Evolutionary conservation across 2,113 vertebrate species (phyloP).

Genomic region (Laticauda colubrina): DNA sequence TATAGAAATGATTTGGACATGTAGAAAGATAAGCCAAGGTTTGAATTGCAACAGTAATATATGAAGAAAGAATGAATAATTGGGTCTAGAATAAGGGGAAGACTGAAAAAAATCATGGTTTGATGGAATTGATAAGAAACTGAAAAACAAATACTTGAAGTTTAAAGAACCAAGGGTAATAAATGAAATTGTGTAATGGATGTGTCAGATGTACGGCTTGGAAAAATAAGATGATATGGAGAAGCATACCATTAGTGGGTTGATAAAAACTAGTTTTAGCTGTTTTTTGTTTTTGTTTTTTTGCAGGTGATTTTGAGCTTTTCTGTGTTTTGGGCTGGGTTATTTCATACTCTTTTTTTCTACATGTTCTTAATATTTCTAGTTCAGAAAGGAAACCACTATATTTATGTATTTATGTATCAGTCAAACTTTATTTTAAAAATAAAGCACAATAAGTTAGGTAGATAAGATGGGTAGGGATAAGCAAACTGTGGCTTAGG

Average conservation of each 20-base stretch:
- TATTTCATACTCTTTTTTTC: background rate
- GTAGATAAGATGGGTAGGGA: background rate
- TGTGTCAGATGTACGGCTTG: background rate
- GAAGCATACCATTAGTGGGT: background rate
- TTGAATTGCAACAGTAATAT: background rate
- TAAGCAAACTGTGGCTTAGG: background rate
- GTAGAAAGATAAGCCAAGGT: background rate
- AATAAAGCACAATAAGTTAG: background rate
- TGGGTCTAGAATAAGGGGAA: background rate
- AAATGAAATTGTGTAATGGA: background rate
- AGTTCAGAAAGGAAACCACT: background rate
- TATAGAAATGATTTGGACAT: background rate
- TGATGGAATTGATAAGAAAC: background rate
- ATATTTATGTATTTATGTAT: background rate
- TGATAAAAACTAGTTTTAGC: background rate
- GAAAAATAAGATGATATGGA: background rate
- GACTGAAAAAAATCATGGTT: background rate
- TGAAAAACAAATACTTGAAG: background rate
- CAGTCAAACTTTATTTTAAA: background rate
- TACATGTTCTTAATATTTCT: background rate
- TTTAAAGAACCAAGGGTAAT: background rate
- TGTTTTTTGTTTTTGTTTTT: background rate
- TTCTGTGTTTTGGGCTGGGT: background rate
- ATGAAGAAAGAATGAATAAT: background rate
- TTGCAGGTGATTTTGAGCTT: background rate